Evolutionary conservation across 2,888 invertebrate genomes (phyloP).

Genomic region (Drosophila helvetica): DNA sequence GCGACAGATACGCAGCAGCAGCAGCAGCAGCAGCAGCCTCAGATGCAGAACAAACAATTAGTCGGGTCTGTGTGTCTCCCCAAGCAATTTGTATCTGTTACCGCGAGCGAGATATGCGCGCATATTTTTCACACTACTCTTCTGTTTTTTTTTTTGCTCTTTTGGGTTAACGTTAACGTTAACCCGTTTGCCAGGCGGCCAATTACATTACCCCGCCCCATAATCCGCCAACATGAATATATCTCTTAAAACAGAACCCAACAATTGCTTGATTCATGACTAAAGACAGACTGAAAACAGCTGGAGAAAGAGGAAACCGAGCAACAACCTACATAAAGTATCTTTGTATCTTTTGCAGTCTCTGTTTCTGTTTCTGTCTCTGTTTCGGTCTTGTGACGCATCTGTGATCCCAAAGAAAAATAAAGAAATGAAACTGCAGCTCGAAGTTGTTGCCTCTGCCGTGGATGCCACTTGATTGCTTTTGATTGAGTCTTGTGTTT

Average conservation of each 20-base stretch:
- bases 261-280: conserved; percentile 74
- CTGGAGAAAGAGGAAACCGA: conserved; percentile 23
- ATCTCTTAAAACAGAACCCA: conserved; percentile 45
- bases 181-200: conserved; percentile 51
- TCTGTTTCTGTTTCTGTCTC: conserved; percentile 13
- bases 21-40: conserved; percentile 28
- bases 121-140: conserved; percentile 30
- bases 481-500: conserved; percentile 33
- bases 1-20: conserved; percentile 25
- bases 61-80: conserved; percentile 38
- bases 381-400: conserved; percentile 28
- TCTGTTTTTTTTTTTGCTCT: conserved; percentile 14
- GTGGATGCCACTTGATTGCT: conserved; percentile 28
- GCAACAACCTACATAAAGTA: conserved; percentile 44
- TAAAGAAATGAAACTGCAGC: conserved; percentile 28
- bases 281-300: conserved; percentile 25
- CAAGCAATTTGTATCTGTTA: conserved; percentile 39
- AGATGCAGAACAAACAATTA: conserved; percentile 48
- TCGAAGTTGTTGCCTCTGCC: conserved; percentile 25
- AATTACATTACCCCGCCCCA: conserved; percentile 72
- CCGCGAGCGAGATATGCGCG: conserved; percentile 23
- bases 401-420: conserved; percentile 14
- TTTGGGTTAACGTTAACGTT: conserved; percentile 44
- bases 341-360: conserved; percentile 22
- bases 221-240: conserved; percentile 51